These are phyloP conservation scores for Chloroclysta siterata DNA, from an alignment of 2,888 invertebrate species.

Conservation along the genomic window DNA sequence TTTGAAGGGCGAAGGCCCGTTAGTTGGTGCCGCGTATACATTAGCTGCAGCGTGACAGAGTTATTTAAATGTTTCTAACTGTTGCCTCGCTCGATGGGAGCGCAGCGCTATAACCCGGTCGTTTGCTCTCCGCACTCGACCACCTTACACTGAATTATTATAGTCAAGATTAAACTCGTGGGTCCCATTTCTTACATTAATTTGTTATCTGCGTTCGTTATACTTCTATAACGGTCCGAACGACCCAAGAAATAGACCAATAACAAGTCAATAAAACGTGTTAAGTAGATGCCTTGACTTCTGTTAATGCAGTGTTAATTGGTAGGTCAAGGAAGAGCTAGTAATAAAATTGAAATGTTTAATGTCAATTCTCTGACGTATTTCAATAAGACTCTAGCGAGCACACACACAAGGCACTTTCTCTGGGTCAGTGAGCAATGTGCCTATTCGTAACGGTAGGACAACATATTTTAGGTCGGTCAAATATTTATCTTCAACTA, in stretches of 20 bases:
- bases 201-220: conserved; percentile 40
- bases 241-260: conserved; percentile 31
- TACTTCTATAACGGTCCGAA: conserved; percentile 38
- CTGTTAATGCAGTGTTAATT: conserved; percentile 45
- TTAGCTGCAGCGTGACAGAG: conserved; percentile 71
- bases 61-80: conserved; percentile 78
- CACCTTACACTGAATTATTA: conserved; percentile 40
- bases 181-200: conserved; percentile 35
- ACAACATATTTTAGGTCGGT: conserved; percentile 51
- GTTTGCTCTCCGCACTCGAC: conserved; percentile 54
- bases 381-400: conserved; percentile 18
- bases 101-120: conserved; percentile 64
- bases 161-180: conserved; percentile 34
- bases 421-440: conserved; percentile 52
- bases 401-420: conserved; percentile 46
- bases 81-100: conserved; percentile 61
- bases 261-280: conserved; percentile 46
- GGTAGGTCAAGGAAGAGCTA: conserved; percentile 56
- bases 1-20: conserved; percentile 76
- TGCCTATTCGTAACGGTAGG: conserved; percentile 57
- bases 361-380: conserved; percentile 27
- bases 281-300: conserved; percentile 47
- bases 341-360: conserved; percentile 50
- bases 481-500: conserved; percentile 44
- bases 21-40: conserved; percentile 65